phyloP scores from a whole-genome alignment of 2,113 vertebrate species.

The Microtus montanus region DNA sequence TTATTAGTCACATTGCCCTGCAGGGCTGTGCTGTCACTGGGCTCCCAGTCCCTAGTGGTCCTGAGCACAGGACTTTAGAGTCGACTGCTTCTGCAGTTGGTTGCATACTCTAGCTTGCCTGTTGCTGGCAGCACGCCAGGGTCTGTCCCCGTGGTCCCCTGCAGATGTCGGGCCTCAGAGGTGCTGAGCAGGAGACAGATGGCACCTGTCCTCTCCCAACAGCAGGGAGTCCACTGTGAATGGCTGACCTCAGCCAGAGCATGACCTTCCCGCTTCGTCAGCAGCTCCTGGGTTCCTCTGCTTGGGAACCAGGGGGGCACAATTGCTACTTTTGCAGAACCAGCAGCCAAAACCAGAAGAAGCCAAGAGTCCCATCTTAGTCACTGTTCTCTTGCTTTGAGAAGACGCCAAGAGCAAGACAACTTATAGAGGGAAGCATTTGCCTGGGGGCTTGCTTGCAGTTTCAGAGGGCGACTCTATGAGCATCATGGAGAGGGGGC shows the following conservation, averaged over 20 bases:
- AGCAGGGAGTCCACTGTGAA: constrained; percentile 36
- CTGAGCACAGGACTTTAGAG: background rate
- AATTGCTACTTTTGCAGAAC: background rate
- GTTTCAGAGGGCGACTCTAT: background rate
- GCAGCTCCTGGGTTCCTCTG: constrained; percentile 49
- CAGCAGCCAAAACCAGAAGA: background rate
- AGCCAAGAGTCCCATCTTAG: background rate
- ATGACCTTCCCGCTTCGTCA: constrained; percentile 68
- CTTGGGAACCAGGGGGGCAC: background rate
- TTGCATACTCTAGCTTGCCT: background rate
- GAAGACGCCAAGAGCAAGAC: background rate
- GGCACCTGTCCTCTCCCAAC: constrained; percentile 43
- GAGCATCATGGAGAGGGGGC: background rate
- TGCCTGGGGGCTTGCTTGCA: background rate
- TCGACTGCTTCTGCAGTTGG: background rate
- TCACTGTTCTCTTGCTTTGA: background rate
- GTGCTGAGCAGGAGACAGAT: constrained; percentile 42
- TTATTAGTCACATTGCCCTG: background rate
- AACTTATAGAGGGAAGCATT: background rate
- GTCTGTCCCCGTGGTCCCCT: background rate
- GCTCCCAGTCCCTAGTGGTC: background rate
- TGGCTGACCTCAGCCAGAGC: constrained; percentile 72
- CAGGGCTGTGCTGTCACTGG: background rate
- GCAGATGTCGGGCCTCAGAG: constrained; percentile 26
- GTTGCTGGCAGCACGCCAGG: background rate